A percentile compares a stretch with the other conserved stretches of the same genome.
phyloP scores from a whole-genome alignment of 2,888 invertebrate genomes.

The Synanthedon andrenaeformis region DNA sequence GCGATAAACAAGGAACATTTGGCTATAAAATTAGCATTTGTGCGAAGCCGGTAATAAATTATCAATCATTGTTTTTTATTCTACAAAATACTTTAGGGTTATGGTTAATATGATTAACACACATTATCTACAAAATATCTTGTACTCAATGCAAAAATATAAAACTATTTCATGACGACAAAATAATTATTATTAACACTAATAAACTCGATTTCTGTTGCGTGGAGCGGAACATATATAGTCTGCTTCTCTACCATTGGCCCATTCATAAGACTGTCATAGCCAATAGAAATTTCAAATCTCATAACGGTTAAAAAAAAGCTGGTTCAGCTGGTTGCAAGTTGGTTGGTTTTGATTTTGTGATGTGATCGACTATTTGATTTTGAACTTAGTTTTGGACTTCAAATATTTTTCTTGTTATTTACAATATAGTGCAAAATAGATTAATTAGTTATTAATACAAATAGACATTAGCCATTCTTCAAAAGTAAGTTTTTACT shows the following conservation, averaged over 20 bases:
- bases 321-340: constrained; percentile 51
- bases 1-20: too few relatives aligned
- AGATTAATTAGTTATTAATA: constrained; percentile 23
- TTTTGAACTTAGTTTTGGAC: constrained; percentile 34
- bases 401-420: constrained; percentile 22
- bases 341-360: too few relatives aligned
- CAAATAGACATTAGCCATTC: constrained; percentile 48
- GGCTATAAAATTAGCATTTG: too few relatives aligned
- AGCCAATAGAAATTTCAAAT: constrained; percentile 44
- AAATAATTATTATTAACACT: too few relatives aligned
- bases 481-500: constrained; percentile 39
- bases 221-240: constrained; percentile 23
- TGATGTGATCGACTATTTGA: constrained; percentile 9
- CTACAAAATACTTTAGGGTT: too few relatives aligned
- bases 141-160: too few relatives aligned
- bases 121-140: too few relatives aligned
- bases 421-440: constrained; percentile 27
- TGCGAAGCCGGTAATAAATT: too few relatives aligned
- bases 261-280: constrained; percentile 5
- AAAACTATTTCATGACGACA: too few relatives aligned
- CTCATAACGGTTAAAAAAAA: constrained; percentile 51
- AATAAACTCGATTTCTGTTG: background rate
- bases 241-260: constrained; percentile 30
- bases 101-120: too few relatives aligned
- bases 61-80: too few relatives aligned